Conservation (phyloP, 2,888 invertebrate genomes). For the Tenthredo notha region DNA sequence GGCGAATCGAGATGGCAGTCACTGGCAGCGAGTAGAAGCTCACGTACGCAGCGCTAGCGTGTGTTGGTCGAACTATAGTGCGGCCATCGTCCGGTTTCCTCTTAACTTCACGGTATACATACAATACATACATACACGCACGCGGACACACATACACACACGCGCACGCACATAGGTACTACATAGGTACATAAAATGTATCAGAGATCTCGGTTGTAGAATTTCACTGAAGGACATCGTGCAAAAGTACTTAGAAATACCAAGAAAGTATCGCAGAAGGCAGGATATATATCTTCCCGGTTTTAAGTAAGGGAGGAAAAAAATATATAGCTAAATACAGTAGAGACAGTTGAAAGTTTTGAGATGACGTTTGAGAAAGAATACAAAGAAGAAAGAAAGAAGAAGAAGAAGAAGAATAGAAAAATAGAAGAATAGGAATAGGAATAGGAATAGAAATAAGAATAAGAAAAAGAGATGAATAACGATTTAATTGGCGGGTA, state of each 20-base stretch:
- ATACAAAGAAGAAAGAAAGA: background rate
- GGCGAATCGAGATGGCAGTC: no score
- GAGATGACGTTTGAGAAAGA: slow-evolving; percentile 54
- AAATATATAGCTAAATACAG: slow-evolving; percentile 58
- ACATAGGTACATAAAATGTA: slow-evolving; percentile 3
- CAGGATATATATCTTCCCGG: slow-evolving; percentile 23
- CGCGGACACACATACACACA: background rate
- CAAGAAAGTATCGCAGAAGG: slow-evolving; percentile 48
- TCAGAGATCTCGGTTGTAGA: background rate
- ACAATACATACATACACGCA: background rate
- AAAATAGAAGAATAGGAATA: background rate
- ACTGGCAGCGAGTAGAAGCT: no score
- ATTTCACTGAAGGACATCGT: slow-evolving; percentile 19
- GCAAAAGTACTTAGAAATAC: slow-evolving; percentile 48
- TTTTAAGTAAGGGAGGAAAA: background rate
- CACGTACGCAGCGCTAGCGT: no score
- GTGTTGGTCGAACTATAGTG: no score
- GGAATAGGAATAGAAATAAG: background rate
- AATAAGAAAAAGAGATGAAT: background rate
- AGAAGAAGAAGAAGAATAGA: background rate
- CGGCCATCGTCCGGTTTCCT: no score
- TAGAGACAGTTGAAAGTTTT: slow-evolving; percentile 55
- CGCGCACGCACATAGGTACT: background rate
- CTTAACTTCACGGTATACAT: no score
- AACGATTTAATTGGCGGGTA: background rate